Evolutionary conservation across 2,113 vertebrate genomes (phyloP).

Genomic region (Cettia cetti): DNA sequence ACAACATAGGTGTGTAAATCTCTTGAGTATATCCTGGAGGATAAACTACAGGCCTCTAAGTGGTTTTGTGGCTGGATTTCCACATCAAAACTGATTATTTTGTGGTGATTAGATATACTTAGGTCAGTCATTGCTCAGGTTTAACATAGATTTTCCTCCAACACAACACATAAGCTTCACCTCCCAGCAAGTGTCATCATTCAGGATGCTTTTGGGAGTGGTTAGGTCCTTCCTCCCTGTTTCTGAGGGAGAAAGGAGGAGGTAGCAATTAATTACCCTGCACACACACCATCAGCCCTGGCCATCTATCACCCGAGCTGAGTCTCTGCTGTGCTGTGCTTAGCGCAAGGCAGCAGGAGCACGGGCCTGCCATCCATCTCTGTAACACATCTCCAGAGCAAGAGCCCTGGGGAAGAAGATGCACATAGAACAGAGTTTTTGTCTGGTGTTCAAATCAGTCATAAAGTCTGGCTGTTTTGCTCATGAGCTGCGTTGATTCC

Average conservation of each 20-base stretch:
- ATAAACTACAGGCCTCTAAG: neutral
- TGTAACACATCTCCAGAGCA: neutral
- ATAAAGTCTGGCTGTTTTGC: neutral
- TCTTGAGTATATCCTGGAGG: neutral
- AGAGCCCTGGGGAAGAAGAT: neutral
- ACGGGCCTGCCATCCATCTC: neutral
- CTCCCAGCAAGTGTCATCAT: neutral
- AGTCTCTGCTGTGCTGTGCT: neutral
- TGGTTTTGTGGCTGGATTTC: neutral
- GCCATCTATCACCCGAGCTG: neutral
- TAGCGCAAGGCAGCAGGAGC: neutral
- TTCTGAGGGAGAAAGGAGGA: neutral
- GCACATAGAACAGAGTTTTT: neutral
- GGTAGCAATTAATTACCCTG: neutral
- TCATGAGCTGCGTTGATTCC: neutral
- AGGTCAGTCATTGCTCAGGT: neutral
- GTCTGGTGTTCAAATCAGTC: neutral
- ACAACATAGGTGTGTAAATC: neutral
- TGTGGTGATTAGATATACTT: neutral
- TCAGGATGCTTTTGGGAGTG: neutral
- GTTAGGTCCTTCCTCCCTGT: neutral
- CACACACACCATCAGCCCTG: neutral
- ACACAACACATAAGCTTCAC: neutral
- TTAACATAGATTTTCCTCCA: neutral
- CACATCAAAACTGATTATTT: neutral